Base-by-base conservation (phyloP, 2,797 vertebrate genomes). In the Distichodus sexfasciatus region DNA sequence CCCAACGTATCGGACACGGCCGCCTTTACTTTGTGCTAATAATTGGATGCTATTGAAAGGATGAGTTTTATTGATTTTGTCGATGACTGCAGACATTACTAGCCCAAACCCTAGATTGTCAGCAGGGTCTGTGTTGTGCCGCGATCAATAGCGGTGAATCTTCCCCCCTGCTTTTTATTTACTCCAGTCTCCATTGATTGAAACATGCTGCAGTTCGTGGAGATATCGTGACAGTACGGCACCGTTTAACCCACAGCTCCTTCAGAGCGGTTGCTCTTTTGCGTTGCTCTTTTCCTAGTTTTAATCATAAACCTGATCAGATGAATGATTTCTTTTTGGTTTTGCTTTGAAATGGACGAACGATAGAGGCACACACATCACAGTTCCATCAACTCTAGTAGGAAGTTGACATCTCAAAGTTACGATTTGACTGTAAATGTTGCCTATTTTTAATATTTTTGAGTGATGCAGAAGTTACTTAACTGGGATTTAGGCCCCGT, bases 41-140 rank as follows among this genome's bases (percentile, higher is more conserved):
- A 97, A 98, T 97, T 97, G 93, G 92, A 95, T 95, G 93, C 90
- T 94, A 92, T 95, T 95, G 93, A 95, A 95, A 95, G 93, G 95
- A 97, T 96, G 94, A 94, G 92, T 93, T 96, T 95, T 91, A 98
- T 98, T 93, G 95, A 99, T 98, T 91, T 91, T 86, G 88, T 90
- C 90, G 91, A 92, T 92, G 94, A 93, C 93, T 91, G 91, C 86
- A 93, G 91, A 92, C 92, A 91, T 93, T 93, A 93, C 89, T 83
- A 92, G 91, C 87, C 88, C 90, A 94, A 93, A 90, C 90, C 91
- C 86, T 90, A 85, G 92, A 93, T 91, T 94, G 92, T 90, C 89
- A 87, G 85, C 91, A 86, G 87, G 91, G 90, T 79, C 81, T 93
- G 93, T 93, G 94, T 95, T 92, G 92, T 85, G 88, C 83, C 76